Conservation (phyloP, 1,140 invertebrate genomes). For the Drosophila busckii region DNA sequence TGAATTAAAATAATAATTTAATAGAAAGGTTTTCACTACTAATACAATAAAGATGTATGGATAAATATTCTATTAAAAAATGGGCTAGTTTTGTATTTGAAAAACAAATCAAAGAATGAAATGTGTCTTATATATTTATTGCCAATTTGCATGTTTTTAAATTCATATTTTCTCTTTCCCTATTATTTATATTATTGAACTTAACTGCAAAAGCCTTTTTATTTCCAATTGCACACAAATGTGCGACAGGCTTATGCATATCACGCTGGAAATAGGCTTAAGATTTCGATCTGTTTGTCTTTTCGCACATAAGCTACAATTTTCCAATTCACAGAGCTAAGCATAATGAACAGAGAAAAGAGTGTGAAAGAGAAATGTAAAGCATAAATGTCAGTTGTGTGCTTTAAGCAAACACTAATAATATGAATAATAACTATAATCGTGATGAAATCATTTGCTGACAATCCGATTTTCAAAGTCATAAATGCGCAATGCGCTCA, state of each 20-base stretch:
- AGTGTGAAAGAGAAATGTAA: not conserved
- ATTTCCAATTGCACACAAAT: no score
- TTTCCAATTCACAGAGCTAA: slow-evolving; percentile 47
- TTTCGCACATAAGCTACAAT: slow-evolving; percentile 40
- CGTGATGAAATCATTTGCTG: slow-evolving; percentile 40
- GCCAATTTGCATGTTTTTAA: no score
- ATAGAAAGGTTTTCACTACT: no score
- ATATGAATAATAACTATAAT: slow-evolving; percentile 73
- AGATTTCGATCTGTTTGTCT: slow-evolving; percentile 13
- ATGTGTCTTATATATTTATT: no score
- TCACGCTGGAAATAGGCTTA: not conserved
- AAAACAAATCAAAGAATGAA: no score
- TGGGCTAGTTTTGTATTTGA: no score
- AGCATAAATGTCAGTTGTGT: slow-evolving; percentile 28
- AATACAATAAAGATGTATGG: no score
- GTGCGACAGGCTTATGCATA: not conserved
- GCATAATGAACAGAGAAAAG: not conserved
- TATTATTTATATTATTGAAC: no score
- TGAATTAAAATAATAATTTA: no score
- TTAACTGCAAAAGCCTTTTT: no score
- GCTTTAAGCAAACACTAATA: slow-evolving; percentile 57
- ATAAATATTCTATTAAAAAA: no score
- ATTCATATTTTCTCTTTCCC: no score
- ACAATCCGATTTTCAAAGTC: slow-evolving; percentile 55
- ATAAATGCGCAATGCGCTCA: slow-evolving; percentile 49